A percentile compares a stretch with the other conserved stretches of the same genome.
phyloP scores from a whole-genome alignment of 2,797 vertebrate genomes.

The Crossoptilon crossoptilon region DNA sequence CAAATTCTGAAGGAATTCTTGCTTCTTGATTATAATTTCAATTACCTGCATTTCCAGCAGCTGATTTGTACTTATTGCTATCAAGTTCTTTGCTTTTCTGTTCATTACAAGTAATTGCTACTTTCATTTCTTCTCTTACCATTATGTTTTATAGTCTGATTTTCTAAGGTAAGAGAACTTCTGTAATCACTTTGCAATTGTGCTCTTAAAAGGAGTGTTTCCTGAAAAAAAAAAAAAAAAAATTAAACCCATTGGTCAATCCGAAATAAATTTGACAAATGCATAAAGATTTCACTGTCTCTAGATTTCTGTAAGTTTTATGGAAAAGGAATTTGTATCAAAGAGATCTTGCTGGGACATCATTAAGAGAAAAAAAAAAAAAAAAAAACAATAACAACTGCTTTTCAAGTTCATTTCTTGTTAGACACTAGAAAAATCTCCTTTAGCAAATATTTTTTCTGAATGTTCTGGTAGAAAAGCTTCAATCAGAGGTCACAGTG shows the following conservation, averaged over 20 bases:
- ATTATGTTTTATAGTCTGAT: neutral
- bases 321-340: neutral
- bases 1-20: slow-evolving; percentile 24
- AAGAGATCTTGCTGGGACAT: neutral
- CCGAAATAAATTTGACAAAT: neutral
- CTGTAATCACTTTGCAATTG: slow-evolving; percentile 3
- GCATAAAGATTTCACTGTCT: neutral
- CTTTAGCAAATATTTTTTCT: neutral
- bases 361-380: neutral
- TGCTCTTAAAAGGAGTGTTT: neutral
- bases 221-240: neutral
- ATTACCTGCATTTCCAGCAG: slow-evolving; percentile 16
- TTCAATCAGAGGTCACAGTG: neutral
- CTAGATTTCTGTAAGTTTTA: neutral
- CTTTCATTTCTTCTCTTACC: neutral
- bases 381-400: too few relatives aligned
- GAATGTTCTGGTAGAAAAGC: neutral
- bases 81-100: slow-evolving; percentile 37
- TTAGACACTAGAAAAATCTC: neutral
- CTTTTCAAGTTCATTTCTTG: neutral
- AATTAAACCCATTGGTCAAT: neutral
- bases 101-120: slow-evolving; percentile 25
- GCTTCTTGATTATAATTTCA: slow-evolving; percentile 45
- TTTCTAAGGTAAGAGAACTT: neutral
- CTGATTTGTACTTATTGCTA: slow-evolving; percentile 25